A percentile compares a stretch with the other conserved stretches of the same genome.
phyloP scores from a whole-genome alignment of 2,113 vertebrate genomes.

The Heterotis niloticus region DNA sequence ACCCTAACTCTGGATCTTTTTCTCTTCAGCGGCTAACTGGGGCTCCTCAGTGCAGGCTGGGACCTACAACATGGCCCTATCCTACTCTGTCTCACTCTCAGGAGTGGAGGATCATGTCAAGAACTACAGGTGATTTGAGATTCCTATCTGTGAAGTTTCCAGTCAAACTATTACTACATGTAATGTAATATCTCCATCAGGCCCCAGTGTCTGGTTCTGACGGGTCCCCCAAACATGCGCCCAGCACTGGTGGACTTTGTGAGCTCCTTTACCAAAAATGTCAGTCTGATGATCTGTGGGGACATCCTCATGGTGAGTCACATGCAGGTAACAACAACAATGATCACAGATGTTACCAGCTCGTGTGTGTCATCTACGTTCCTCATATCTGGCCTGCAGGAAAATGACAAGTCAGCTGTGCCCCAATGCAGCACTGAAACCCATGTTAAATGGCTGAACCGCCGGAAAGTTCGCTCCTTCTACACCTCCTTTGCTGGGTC shows the following conservation, averaged over 20 bases:
- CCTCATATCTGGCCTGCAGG: conserved; percentile 31
- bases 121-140: conserved; percentile 61
- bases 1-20: background rate
- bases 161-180: too few relatives aligned
- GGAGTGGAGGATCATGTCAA: conserved; percentile 68
- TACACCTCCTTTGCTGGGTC: conserved; percentile 53
- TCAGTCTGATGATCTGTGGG: conserved; percentile 72
- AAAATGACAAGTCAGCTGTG: conserved; percentile 35
- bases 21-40: conserved; percentile 64
- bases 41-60: conserved; percentile 65
- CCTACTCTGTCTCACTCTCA: conserved; percentile 58
- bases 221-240: conserved; percentile 58
- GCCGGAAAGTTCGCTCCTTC: conserved; percentile 62
- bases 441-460: conserved; percentile 62
- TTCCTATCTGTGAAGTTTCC: background rate
- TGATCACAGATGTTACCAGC: background rate
- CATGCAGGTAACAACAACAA: conserved; percentile 49
- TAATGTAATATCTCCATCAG: conserved; percentile 32
- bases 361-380: background rate
- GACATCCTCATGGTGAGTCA: conserved; percentile 60
- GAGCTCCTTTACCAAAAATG: conserved; percentile 64
- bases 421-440: conserved; percentile 23
- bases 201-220: conserved; percentile 70
- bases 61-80: conserved; percentile 66
- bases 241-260: conserved; percentile 72